phyloP scores from a whole-genome alignment of 2,888 invertebrate genomes.

The Balanococcus diminutus region DNA sequence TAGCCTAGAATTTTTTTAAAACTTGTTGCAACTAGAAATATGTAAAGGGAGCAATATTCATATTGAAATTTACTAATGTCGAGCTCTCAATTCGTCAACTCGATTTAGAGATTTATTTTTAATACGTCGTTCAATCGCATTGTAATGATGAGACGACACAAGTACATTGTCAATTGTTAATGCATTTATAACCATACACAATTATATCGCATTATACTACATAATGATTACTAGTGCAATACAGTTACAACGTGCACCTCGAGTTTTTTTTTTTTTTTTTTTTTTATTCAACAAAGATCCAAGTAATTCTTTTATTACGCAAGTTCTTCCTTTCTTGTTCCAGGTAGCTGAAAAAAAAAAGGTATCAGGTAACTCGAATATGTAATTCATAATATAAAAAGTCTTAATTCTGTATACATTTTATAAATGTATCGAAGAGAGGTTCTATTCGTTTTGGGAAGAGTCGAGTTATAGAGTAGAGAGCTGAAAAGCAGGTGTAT shows the following conservation, averaged over 20 bases:
- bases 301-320: slow-evolving; percentile 18
- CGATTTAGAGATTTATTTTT: background rate
- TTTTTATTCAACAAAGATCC: background rate
- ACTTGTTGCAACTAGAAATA: background rate
- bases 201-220: background rate
- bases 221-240: background rate
- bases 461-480: background rate
- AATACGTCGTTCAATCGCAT: background rate
- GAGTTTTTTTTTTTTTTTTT: no score
- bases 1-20: no score
- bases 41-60: background rate
- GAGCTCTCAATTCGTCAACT: background rate
- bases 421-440: background rate
- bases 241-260: background rate
- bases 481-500: slow-evolving; percentile 45
- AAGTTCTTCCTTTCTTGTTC: background rate
- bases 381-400: slow-evolving; percentile 37
- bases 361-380: slow-evolving; percentile 45
- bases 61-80: background rate
- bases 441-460: background rate
- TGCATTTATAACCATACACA: background rate
- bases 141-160: background rate
- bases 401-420: slow-evolving; percentile 36
- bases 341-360: slow-evolving; percentile 28
- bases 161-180: slow-evolving; percentile 1